Evolutionary conservation across 2,888 invertebrate genomes (phyloP).

Genomic region (Willowsia nigromaculata): DNA sequence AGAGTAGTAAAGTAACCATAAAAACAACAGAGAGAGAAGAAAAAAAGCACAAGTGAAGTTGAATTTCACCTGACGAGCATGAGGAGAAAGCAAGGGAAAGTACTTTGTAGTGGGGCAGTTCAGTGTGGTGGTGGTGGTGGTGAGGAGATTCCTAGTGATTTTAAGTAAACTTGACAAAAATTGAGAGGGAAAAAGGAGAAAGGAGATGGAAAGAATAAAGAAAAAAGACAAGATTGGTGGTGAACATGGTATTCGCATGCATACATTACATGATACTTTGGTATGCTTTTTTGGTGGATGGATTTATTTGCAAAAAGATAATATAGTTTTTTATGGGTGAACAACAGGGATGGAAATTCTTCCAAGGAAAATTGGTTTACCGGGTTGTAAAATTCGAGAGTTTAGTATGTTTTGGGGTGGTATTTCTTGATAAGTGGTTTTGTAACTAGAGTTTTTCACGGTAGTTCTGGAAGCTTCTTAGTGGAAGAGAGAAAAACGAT

Average conservation of each 20-base stretch:
- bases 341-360: background rate
- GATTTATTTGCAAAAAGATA: constrained; percentile 6
- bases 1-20: constrained; percentile 4
- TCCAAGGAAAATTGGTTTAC: too few species aligned
- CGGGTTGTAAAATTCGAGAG: too few species aligned
- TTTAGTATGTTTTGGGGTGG: too few species aligned
- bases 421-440: too few species aligned
- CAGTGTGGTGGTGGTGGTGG: background rate
- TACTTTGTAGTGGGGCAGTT: too few species aligned
- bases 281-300: background rate
- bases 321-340: background rate
- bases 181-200: background rate
- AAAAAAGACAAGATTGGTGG: background rate
- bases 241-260: background rate
- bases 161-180: constrained; percentile 43
- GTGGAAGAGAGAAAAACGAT: background rate
- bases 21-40: background rate
- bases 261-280: background rate
- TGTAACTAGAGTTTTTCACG: too few species aligned
- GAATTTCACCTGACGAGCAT: background rate
- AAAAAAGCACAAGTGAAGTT: background rate
- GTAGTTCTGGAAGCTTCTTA: background rate
- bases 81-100: background rate
- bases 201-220: background rate
- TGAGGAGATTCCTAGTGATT: background rate